phyloP scores from a whole-genome alignment of 1,140 invertebrate species.

The Eumeta japonica region DNA sequence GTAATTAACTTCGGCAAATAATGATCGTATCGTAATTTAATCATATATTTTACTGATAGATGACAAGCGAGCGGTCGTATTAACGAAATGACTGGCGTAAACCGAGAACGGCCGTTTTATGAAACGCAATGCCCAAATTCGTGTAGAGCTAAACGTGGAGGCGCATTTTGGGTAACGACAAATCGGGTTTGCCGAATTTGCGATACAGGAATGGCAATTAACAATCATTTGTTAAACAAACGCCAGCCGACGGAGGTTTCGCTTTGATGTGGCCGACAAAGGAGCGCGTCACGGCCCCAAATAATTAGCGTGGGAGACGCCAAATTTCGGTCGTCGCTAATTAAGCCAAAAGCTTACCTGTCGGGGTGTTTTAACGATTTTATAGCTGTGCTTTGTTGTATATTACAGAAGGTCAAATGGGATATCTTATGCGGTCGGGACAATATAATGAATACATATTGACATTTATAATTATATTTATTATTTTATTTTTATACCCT shows the following conservation, averaged over 20 bases:
- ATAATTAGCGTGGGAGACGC: neutral
- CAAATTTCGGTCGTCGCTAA: neutral
- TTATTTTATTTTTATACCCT: no score
- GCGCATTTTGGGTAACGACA: constrained; percentile 8
- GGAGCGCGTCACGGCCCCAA: constrained; percentile 1
- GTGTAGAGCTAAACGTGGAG: constrained; percentile 24
- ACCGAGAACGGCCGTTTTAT: no score
- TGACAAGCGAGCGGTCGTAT: no score
- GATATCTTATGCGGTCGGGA: no score
- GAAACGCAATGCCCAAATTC: no score
- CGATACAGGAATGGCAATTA: constrained; percentile 7
- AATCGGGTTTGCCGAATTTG: constrained; percentile 11
- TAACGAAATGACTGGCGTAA: no score
- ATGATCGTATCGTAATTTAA: constrained; percentile 35
- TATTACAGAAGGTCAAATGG: no score
- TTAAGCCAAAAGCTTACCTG: neutral
- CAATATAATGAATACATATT: no score
- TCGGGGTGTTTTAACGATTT: neutral
- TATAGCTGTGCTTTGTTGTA: no score
- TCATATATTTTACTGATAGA: no score
- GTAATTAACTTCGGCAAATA: constrained; percentile 53
- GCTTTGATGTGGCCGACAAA: constrained; percentile 34
- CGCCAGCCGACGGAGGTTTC: constrained; percentile 20
- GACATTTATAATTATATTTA: no score
- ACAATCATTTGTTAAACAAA: constrained; percentile 32